Base-by-base conservation (phyloP, 2,888 invertebrate species). In the Lasioglossum figueresi region DNA sequence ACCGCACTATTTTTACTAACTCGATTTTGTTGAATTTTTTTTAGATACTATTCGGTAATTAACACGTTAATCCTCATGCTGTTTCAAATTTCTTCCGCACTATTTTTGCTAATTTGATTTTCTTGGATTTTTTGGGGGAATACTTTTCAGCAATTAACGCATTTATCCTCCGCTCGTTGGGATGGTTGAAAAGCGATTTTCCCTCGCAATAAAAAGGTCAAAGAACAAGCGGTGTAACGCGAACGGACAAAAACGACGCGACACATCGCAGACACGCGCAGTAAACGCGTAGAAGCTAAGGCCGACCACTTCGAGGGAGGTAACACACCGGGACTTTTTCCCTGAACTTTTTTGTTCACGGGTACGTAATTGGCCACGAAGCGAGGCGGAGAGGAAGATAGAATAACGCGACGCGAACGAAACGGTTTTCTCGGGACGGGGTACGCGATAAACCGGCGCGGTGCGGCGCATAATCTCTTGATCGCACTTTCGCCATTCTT, bases 401-500 rank as follows among this genome's bases (percentile, higher is more conserved):
- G 16, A 63, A 31, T 31, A 31, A 63, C 63, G 31, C 31, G 70
- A 10, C n/a, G 45, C 56, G 79, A 56, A 68, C 59, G 76, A 80
- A 81, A 79, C 45, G 34, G 71, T 83, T 88, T 88, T 90, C 88
- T 90, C 88, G 82, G 83, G 76, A 84, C 66, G 59, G 68, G 68
- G 68, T 48, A n/a, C 81, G 83, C 86, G 89, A 85, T 90, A 90
- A 85, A 85, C 73, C 87, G 78, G 85, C 56, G 56, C 56, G 52
- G 52, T 23, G 52, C 52, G 52, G 52, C 80, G 83, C 81, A 78
- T 89, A 91, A 92, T 92, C 93, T 91, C 88, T 76, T 80, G 87
- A 91, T 92, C 91, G 88, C 90, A 92, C 93, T 92, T 93, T 93
- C 92, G 92, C 92, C 92, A 92, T 93, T 92, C 90, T 93, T 92